Percentiles rank a stretch among this genome's conserved stretches.
Evolutionary conservation across 1,140 invertebrate species (phyloP).

Genomic region (Brachionus rotundiformis): DNA sequence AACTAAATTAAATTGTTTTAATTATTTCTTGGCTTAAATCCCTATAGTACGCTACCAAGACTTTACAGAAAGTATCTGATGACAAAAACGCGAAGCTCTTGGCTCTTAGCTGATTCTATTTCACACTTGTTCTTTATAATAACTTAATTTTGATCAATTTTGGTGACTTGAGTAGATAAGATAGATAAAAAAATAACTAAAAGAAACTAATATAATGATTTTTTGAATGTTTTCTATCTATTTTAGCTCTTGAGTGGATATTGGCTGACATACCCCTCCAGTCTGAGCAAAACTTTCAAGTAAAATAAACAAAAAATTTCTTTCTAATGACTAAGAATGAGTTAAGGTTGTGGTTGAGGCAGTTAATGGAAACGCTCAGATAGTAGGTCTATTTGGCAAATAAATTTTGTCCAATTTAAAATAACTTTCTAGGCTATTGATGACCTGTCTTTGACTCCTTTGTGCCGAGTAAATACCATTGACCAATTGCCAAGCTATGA

Average conservation of each 20-base stretch:
- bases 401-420: not conserved
- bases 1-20: no score
- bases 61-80: no score
- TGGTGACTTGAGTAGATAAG: no score
- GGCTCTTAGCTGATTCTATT: no score
- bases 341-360: not conserved
- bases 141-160: no score
- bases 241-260: constrained; percentile 31
- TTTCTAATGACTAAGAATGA: not conserved
- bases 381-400: not conserved
- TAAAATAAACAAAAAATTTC: not conserved
- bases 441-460: constrained; percentile 60
- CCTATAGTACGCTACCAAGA: no score
- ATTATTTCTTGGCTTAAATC: no score
- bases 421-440: constrained; percentile 56
- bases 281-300: constrained; percentile 36
- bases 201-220: no score
- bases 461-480: constrained; percentile 39
- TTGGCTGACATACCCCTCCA: constrained; percentile 6
- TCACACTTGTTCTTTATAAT: no score
- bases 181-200: no score
- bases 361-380: not conserved
- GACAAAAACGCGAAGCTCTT: no score
- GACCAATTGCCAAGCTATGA: not conserved
- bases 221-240: not conserved